These are phyloP conservation scores for Spilarctia lutea DNA, from an alignment of 2,888 invertebrate species.

Conservation along the genomic window DNA sequence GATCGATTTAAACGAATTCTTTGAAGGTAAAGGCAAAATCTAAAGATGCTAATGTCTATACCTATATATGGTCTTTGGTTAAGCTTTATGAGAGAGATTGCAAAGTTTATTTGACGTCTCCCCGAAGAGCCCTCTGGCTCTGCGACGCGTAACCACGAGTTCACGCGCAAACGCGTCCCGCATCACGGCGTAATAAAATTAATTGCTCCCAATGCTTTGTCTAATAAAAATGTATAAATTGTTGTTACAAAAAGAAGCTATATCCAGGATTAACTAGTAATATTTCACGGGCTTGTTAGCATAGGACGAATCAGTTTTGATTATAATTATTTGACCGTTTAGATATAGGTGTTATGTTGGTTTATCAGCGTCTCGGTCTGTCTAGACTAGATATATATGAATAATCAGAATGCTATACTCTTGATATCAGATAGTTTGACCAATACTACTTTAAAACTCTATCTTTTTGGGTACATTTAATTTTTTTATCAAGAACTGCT, in stretches of 20 bases:
- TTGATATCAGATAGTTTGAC: background rate
- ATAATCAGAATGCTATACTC: background rate
- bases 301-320: no score
- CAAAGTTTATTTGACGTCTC: slow-evolving; percentile 72
- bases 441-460: background rate
- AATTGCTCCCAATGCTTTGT: slow-evolving; percentile 58
- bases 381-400: background rate
- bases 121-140: slow-evolving; percentile 60
- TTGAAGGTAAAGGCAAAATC: background rate
- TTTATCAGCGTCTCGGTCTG: background rate
- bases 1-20: background rate
- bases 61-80: slow-evolving; percentile 36
- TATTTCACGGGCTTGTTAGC: background rate
- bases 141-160: slow-evolving; percentile 58
- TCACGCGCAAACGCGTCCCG: slow-evolving; percentile 66
- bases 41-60: slow-evolving; percentile 18
- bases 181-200: slow-evolving; percentile 67
- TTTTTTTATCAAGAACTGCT: background rate
- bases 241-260: background rate
- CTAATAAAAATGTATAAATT: slow-evolving; percentile 18
- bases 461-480: background rate
- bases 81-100: slow-evolving; percentile 63
- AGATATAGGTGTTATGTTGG: no score
- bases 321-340: no score
- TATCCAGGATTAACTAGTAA: background rate